Conservation (phyloP, 2,113 vertebrate species). For the Felis catus region F.catus_Fca126_mat1.0 CM031412.1:94714001-94714500, state of each 20-base stretch:
- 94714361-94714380: background rate
- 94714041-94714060: background rate
- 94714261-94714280: background rate
- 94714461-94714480: background rate
- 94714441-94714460: background rate
- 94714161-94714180: background rate
- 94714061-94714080: background rate
- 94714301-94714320: background rate
- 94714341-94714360: background rate
- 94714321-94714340: background rate
- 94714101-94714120: background rate
- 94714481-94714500: background rate
- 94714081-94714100: background rate
- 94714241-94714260: background rate
- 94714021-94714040: background rate
- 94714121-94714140: background rate
- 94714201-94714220: background rate
- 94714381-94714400: background rate
- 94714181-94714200: slow-evolving; percentile 7
- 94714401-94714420: background rate
- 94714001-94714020: background rate
- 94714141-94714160: background rate
- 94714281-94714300: background rate
- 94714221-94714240: background rate
- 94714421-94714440: background rate